A percentile compares a stretch with the other conserved stretches of the same genome.
Conservation (phyloP, 2,797 vertebrate genomes). For the Rhinichthys osculus region DNA sequence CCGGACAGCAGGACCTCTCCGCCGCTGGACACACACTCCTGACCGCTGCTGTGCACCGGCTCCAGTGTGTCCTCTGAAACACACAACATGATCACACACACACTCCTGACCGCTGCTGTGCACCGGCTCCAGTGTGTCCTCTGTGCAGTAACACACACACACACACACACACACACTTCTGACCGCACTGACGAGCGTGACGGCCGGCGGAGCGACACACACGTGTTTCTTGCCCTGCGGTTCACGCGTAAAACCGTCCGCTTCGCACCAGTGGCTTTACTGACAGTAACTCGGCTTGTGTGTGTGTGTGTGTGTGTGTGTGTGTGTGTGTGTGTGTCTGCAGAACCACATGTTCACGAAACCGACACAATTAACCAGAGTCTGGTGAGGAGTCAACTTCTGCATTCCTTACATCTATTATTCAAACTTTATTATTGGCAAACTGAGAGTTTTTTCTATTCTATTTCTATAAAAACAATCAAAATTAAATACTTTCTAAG, state of each 20-base stretch:
- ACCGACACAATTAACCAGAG: neutral
- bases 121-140: no score
- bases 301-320: no score
- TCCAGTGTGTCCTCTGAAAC: no score
- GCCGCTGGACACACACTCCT: constrained; percentile 75
- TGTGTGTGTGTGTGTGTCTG: constrained; percentile 52
- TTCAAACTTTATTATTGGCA: neutral
- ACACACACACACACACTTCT: no score
- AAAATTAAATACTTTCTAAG: neutral
- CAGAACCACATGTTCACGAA: constrained; percentile 66
- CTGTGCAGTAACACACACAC: no score
- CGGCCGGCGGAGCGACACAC: constrained; percentile 19
- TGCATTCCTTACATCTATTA: neutral
- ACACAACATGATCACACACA: no score
- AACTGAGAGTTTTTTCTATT: neutral
- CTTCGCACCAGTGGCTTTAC: constrained; percentile 68
- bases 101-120: no score
- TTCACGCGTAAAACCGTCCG: constrained; percentile 61
- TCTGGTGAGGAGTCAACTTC: neutral
- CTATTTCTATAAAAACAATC: neutral
- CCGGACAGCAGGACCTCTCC: constrained; percentile 80
- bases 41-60: constrained; percentile 77
- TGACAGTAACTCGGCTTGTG: constrained; percentile 45
- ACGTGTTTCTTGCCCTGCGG: constrained; percentile 66
- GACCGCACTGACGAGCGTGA: neutral